Evolutionary conservation across 2,888 invertebrate genomes (phyloP), one percentile per base, ranked within the genome.

Genomic region (Priocnemis perturbator): DNA sequence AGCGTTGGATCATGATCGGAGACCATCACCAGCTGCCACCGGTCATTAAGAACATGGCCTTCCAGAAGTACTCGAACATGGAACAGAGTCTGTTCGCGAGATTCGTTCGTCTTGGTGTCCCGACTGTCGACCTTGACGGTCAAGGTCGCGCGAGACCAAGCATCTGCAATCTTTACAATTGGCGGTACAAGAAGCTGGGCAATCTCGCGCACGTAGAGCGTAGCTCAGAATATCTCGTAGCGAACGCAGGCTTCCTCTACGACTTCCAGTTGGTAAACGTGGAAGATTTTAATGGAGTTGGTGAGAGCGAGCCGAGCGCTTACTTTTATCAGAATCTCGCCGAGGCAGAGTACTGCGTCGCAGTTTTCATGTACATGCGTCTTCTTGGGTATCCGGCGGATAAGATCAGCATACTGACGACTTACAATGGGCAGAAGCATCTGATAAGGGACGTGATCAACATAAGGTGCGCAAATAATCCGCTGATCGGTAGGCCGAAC

Each of bases 1-100:
- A 99, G 90, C 93, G 99, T 17, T 99, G 99, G 99, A 98, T 99
- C 82, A 99, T 99, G 99, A 99, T 99, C 84, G 99, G 99, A 0
- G 99, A 96, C 90, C 99, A 99, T 90, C 98, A 99, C 90, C 99
- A 99, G 90, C 91, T 99, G 80, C 99, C 99, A 0, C 99, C 99
- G 0, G 98, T 99, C 14, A 98, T 99, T 57, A 99, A 99, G 90
- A 99, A 99, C 89, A 98, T 99, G 97, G 99, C 99, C 7, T 99
- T 99, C 91, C 99, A 99, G 90, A 99, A 99, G 89, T 99, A 98
- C 90, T 98, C 97, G 64, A 99, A 99, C 87, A 99, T 99, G 99
- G 99, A 99, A 86, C 99, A 99, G 90, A 98, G 98, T 63, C 91
- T 99, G 52, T 99, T 99, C 89, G 98, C 99, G 0, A 92, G 99